Conservation (phyloP, 92 coral and sea anemone species). For the Blastomussa wellsi region DNA sequence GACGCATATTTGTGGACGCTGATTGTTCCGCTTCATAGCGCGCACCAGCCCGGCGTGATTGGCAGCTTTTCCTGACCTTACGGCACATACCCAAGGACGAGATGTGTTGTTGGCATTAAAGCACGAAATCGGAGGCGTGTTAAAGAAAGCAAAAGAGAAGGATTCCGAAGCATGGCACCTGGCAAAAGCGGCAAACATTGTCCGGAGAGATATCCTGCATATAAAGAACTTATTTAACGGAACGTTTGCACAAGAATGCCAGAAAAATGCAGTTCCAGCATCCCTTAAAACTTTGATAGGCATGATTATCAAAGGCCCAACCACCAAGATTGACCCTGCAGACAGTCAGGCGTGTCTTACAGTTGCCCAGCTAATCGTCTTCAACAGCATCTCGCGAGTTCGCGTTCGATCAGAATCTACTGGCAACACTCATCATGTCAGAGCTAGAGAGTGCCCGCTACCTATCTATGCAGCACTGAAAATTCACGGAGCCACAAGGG, state of each 20-base stretch:
- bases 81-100: constrained; percentile 29
- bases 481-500: constrained; percentile 55
- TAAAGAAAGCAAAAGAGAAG: constrained; percentile 6
- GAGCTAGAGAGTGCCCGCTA: constrained; percentile 44
- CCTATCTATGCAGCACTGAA: constrained; percentile 58
- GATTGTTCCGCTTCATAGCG: constrained; percentile 23
- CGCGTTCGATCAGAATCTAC: constrained; percentile 12
- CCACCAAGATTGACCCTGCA: constrained; percentile 17
- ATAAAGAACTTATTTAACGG: constrained; percentile 38
- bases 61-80: constrained; percentile 30
- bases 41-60: not conserved
- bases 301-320: constrained; percentile 50
- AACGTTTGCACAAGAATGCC: constrained; percentile 45
- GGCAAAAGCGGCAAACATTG: constrained; percentile 62
- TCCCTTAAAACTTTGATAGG: constrained; percentile 28
- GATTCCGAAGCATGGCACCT: constrained; percentile 30
- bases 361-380: constrained; percentile 27
- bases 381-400: constrained; percentile 24
- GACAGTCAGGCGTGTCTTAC: constrained; percentile 5
- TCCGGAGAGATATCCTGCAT: constrained; percentile 55
- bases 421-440: not conserved
- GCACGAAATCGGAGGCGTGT: constrained; percentile 10
- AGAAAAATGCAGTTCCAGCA: constrained; percentile 47
- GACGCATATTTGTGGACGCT: constrained; percentile 15
- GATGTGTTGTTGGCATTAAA: constrained; percentile 24